Percentiles rank a stretch among this genome's conserved stretches.
phyloP scores from a whole-genome alignment of 2,797 vertebrate genomes.

The Enteromius viviparus region DNA sequence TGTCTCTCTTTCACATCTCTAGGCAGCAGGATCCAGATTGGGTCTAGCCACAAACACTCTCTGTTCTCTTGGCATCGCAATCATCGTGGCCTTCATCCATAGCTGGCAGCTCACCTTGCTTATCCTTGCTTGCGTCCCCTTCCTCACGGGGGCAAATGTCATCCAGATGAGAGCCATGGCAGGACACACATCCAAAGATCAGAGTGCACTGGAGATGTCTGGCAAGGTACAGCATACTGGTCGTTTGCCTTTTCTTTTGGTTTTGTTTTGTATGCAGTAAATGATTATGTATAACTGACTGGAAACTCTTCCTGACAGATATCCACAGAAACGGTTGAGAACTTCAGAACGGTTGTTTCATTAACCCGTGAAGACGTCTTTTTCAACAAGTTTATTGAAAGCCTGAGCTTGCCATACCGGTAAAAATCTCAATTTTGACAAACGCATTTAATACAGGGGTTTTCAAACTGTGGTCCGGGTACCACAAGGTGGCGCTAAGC shows the following conservation, averaged over 20 bases:
- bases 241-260: background rate
- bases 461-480: background rate
- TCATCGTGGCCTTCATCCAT: constrained; percentile 75
- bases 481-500: background rate
- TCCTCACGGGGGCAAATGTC: constrained; percentile 71
- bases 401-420: constrained; percentile 68
- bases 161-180: constrained; percentile 70
- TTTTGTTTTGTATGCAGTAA: background rate
- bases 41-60: constrained; percentile 67
- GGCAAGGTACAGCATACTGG: constrained; percentile 69
- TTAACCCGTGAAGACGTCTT: constrained; percentile 73
- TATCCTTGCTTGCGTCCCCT: constrained; percentile 74
- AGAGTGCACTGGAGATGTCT: constrained; percentile 77
- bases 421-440: constrained; percentile 47
- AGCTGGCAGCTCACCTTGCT: constrained; percentile 79
- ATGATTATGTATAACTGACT: background rate
- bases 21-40: constrained; percentile 74
- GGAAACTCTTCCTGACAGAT: constrained; percentile 64
- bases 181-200: constrained; percentile 76
- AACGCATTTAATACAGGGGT: background rate
- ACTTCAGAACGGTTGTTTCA: constrained; percentile 71
- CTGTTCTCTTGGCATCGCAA: constrained; percentile 67
- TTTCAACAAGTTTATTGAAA: constrained; percentile 63
- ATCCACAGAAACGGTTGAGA: constrained; percentile 75
- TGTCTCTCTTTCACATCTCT: constrained; percentile 30